Evolutionary conservation across 2,888 invertebrate genomes (phyloP), one percentile per base, ranked within the genome.

Genomic region (Stictocephala bisonia): DNA sequence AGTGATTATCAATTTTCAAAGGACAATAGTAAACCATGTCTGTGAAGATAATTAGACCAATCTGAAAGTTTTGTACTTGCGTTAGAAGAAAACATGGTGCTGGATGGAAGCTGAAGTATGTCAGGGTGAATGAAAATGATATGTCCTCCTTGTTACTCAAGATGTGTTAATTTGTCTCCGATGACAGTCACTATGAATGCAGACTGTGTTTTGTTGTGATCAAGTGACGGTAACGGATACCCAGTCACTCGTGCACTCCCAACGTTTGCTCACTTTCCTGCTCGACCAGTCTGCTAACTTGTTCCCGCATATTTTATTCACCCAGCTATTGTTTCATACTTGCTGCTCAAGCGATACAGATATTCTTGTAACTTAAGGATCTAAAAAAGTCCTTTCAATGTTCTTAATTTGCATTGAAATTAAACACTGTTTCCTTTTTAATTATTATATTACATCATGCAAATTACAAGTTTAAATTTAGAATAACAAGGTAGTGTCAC

Each of bases 241-340:
- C 70, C 24, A 22, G 22, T 40, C 40, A 20, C 41, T 20, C 7
- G 20, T 18, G 26, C 41, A 58, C 58, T 13, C 29, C 27, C 44
- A 53, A 24, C 22, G 29, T 40, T 24, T 58, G 48, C 70, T 58
- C 70, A 27, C 58, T 41, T 71, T 71, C 70, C 56, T 71, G 70
- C 48, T 29, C n/a, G 70, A 71, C 70, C 70, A 58, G 70, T 71
- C 40, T 22, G 40, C 44, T 58, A 71, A 71, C 58, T 58, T 71
- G 29, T 69, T 6, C 29, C 53, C 53, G 69, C 40, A 69, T 64
- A 64, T 64, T 64, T 64, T 64, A 64, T 44, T 22, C 3, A 13
- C 44, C 44, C 26, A 6, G 40, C 3, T 64, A 41, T 24, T 44
- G 15, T 64, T 64, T 64, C 44, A 41, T 27, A 56, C 56, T 11